Evolutionary conservation across 2,888 invertebrate species (phyloP), one percentile per base, ranked within the genome.

Genomic region (Heliothis peltigera): DNA sequence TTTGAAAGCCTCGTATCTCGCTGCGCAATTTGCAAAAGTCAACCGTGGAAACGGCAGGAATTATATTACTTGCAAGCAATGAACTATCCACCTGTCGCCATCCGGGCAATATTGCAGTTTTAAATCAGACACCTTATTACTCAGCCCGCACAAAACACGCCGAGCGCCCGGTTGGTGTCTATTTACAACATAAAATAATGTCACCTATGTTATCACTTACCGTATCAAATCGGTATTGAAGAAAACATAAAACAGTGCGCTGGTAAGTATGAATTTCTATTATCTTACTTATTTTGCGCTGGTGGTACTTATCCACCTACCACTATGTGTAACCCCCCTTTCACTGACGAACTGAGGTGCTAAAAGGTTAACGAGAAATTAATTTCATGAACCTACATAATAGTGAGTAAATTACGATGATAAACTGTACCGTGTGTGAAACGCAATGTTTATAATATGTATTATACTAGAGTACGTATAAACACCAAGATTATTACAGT

Each of bases 291-390:
- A 28, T 28, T 69, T 56, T 28, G 21, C 63, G n/a, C n/a, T n/a
- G n/a, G n/a, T n/a, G n/a, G n/a, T n/a, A n/a, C n/a, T n/a, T n/a
- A 75, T 62, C 22, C 44, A 46, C 35, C 21, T 21, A 22, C n/a
- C n/a, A 28, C 6, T 28, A 28, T 0, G 32, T 32, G 32, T 32
- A 12, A 32, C 32, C 10, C 32, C 28, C 32, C 32, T 32, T 12
- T 12, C 12, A 32, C 10, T 42, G 42, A 60, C 44, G 60, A 15
- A 18, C 59, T 43, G 17, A 65, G 42, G 57, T 68, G 65, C 47
- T 61, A 71, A 70, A 62, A 63, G 77, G 74, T 81, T 70, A 74
- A 74, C 62, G 74, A 70, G 35, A 66, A 68, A 75, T 77, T 68
- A 79, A 77, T 81, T 70, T 71, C 55, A 68, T 66, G 49, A 49